A percentile compares a stretch with the other conserved stretches of the same genome.
phyloP scores from a whole-genome alignment of 2,113 vertebrate species.

The Ammodramus savannarum region DNA sequence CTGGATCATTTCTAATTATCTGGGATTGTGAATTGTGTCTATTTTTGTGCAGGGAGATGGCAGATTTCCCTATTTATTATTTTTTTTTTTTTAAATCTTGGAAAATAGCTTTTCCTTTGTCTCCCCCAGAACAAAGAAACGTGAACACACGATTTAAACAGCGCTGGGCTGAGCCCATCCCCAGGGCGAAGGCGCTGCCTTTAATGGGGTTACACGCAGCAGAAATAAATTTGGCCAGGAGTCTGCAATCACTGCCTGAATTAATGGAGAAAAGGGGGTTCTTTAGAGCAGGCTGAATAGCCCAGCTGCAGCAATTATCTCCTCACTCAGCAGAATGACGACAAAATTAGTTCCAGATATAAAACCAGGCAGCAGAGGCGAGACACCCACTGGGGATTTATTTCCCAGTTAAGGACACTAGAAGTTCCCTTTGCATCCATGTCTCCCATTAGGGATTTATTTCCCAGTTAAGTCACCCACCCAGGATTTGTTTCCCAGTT shows the following conservation, averaged over 20 bases:
- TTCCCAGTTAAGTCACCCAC: background rate
- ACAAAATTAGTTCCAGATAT: slow-evolving; percentile 56
- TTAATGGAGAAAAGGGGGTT: background rate
- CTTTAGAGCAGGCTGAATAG: slow-evolving; percentile 25
- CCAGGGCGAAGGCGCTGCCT: background rate
- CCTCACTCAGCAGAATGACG: slow-evolving; percentile 14
- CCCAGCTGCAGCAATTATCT: slow-evolving; percentile 61
- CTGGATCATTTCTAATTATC: background rate
- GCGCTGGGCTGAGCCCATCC: background rate
- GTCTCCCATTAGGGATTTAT: too few relatives aligned
- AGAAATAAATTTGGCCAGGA: slow-evolving; percentile 26
- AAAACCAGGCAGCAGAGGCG: background rate
- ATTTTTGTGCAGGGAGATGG: background rate
- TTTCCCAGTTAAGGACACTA: too few relatives aligned
- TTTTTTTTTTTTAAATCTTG: background rate
- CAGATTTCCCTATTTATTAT: background rate
- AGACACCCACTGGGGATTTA: background rate
- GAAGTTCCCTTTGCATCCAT: too few relatives aligned
- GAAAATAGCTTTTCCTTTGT: slow-evolving; percentile 27
- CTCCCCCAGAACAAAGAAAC: slow-evolving; percentile 26
- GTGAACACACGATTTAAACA: background rate
- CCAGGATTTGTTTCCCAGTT: background rate
- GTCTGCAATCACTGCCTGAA: slow-evolving; percentile 33
- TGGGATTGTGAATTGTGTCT: background rate
- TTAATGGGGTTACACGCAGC: background rate